Percentiles rank a stretch among this genome's conserved stretches.
Conservation (phyloP, 2,888 invertebrate genomes). For the Macrosiphum euphorbiae region DNA sequence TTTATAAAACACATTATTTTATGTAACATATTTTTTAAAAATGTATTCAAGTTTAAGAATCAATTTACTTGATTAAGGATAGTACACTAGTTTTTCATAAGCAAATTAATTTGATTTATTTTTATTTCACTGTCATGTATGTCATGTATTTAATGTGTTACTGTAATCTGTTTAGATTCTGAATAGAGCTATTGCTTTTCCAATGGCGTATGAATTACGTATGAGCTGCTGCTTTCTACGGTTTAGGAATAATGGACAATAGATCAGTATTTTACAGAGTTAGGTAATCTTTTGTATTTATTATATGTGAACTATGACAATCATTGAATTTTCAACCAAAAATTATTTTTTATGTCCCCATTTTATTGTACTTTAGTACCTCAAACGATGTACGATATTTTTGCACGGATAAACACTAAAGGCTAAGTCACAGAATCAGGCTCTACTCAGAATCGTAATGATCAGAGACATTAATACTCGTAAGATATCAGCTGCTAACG, state of each 20-base stretch:
- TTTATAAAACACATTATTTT: not conserved
- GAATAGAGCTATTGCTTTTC: not conserved
- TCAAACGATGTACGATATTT: no score
- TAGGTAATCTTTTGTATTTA: not conserved
- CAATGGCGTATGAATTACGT: not conserved
- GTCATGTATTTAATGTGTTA: not conserved
- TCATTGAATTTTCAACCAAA: no score
- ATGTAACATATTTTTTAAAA: no score
- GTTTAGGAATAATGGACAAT: not conserved
- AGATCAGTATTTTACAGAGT: not conserved
- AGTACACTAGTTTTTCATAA: not conserved
- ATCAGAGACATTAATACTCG: not conserved
- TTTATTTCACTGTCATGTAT: not conserved
- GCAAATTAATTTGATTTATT: not conserved
- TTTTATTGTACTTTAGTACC: no score
- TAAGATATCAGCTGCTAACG: not conserved
- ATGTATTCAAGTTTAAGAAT: not conserved
- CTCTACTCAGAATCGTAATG: not conserved
- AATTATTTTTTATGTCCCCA: no score
- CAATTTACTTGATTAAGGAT: not conserved
- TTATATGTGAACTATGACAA: no score
- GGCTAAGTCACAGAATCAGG: no score
- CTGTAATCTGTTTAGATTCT: not conserved
- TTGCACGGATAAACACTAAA: no score
- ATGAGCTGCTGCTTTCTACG: not conserved